These are phyloP conservation scores for Phacellophora camtschatica DNA, from an alignment of 30 jellyfish, hydroid and myxozoan species.

Conservation along the genomic window DNA sequence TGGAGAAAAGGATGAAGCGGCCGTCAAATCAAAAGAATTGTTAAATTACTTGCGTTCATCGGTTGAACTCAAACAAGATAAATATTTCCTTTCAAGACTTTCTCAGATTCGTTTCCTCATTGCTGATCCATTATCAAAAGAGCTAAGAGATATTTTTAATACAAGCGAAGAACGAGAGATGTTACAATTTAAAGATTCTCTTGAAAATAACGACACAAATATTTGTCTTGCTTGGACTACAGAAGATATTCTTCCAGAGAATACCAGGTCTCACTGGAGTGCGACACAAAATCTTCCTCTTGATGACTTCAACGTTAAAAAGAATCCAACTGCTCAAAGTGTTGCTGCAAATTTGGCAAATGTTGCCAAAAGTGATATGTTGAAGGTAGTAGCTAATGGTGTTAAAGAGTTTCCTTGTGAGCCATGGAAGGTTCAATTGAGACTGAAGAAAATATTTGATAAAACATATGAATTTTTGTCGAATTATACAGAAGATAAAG, in stretches of 20 bases:
- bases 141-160: neutral
- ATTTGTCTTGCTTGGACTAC: slow-evolving; percentile 17
- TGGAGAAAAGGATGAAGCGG: neutral
- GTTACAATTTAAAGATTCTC: slow-evolving; percentile 6
- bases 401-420: slow-evolving; percentile 18
- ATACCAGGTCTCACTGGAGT: neutral
- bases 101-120: slow-evolving; percentile 25
- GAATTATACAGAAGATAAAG: neutral
- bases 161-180: neutral
- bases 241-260: slow-evolving; percentile 36
- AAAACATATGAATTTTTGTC: slow-evolving; percentile 4
- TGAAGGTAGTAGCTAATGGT: neutral
- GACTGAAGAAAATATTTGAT: neutral
- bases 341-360: slow-evolving; percentile 32
- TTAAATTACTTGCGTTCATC: neutral
- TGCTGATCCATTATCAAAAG: neutral
- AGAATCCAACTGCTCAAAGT: neutral
- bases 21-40: slow-evolving; percentile 10
- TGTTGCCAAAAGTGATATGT: neutral
- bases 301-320: neutral
- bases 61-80: neutral
- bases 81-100: neutral
- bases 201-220: neutral
- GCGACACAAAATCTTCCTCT: neutral
- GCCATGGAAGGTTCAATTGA: too few species aligned